Conservation (phyloP, 2,797 vertebrate species). For the Paramormyrops hopkinsi region DNA sequence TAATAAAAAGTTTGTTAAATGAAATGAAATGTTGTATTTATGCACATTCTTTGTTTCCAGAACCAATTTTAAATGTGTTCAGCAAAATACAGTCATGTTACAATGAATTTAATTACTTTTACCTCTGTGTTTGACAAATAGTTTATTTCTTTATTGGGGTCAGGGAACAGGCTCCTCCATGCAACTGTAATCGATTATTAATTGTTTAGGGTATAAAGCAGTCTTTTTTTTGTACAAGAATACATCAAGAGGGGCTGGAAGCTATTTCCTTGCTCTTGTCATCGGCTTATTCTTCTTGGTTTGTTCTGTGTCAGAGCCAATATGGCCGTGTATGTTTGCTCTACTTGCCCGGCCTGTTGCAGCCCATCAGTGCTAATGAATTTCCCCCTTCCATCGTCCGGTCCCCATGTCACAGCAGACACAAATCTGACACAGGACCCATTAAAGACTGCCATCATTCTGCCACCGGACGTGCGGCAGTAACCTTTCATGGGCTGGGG, state of each 20-base stretch:
- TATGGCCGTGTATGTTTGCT: not conserved
- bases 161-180: not conserved
- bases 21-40: not conserved
- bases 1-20: not conserved
- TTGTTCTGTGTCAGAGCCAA: not conserved
- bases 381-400: not conserved
- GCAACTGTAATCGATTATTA: not conserved
- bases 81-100: not conserved
- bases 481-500: constrained; percentile 12
- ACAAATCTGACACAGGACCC: not conserved
- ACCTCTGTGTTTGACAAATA: not conserved
- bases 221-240: not conserved
- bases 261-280: not conserved
- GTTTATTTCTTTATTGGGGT: not conserved
- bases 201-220: not conserved
- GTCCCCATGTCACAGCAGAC: not conserved
- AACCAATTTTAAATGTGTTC: not conserved
- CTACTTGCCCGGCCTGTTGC: not conserved
- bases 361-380: not conserved
- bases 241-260: not conserved
- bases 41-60: not conserved
- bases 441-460: not conserved
- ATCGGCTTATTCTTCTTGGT: not conserved
- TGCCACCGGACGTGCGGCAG: not conserved
- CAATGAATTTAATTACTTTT: not conserved